Evolutionary conservation across 2,888 invertebrate genomes (phyloP).

Genomic region (Chromoteleia sp.): DNA sequence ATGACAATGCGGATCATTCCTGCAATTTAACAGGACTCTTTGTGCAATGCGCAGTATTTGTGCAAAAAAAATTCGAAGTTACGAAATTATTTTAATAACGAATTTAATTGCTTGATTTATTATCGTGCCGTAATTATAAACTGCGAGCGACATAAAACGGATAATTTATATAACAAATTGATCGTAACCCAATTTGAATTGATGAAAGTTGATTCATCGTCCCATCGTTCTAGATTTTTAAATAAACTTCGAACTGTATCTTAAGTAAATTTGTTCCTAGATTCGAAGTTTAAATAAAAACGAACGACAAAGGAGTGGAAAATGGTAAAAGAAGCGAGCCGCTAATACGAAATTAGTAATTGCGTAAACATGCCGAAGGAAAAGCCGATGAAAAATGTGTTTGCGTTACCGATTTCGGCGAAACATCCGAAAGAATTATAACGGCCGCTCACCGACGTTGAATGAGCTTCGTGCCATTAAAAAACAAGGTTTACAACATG

Average conservation of each 20-base stretch:
- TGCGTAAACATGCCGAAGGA: constrained; percentile 44
- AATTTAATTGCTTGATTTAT: constrained; percentile 53
- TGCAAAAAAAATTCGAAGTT: constrained; percentile 29
- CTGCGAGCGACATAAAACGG: neutral
- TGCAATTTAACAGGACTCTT: constrained; percentile 47
- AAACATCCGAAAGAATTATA: constrained; percentile 21
- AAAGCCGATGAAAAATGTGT: constrained; percentile 51
- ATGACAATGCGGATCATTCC: constrained; percentile 50
- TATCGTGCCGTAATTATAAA: constrained; percentile 7
- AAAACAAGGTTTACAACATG: constrained; percentile 55
- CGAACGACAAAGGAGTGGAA: constrained; percentile 2
- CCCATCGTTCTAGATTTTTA: constrained; percentile 28
- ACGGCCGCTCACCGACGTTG: constrained; percentile 28
- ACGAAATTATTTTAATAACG: constrained; percentile 42
- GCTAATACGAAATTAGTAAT: constrained; percentile 45
- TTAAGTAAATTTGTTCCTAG: neutral
- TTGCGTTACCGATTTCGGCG: constrained; percentile 48
- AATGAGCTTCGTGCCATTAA: constrained; percentile 41
- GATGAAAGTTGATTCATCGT: constrained; percentile 48
- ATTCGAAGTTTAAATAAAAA: constrained; percentile 19
- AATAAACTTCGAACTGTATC: neutral
- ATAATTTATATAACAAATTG: constrained; percentile 10
- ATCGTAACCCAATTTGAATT: constrained; percentile 31
- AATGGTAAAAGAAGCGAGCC: constrained; percentile 9
- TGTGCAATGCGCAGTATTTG: constrained; percentile 34